Evolutionary conservation across 2,113 vertebrate genomes (phyloP), one percentile per base, ranked within the genome.

Genomic region (Motacilla tschutschensis): DNA sequence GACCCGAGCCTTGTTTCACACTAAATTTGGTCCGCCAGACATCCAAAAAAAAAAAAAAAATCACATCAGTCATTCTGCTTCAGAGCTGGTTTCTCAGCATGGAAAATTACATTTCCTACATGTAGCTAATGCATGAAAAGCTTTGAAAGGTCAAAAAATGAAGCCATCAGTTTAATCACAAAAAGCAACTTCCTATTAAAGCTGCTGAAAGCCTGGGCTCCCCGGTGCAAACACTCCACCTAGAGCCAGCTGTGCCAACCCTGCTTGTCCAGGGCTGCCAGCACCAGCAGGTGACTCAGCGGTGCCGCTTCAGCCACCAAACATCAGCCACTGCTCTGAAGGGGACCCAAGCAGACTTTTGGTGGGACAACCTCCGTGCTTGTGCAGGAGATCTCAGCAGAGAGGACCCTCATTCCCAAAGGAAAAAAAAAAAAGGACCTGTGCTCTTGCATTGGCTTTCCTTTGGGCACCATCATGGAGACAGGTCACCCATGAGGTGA

Each of bases 111-210:
- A 67, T 63, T 90, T 83, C 35, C 74, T 89, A 58, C 53, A 54
- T 9, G 62, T 17, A 83, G 46, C 38, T 75, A 89, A 85, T 4
- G 3, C 62, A 75, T 25, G 26, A 67, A 80, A 83, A 90, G 70
- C 80, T 91, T 87, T n/a, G 65, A 85, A 80, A 91, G 80, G 78
- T 81, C 86, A 92, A 82, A 70, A 83, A 85, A 85, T 36, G 43
- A 91, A 93, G 66, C 70, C 54, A 86, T 72, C 83, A 72, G 46
- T 88, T 85, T 64, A 81, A 81, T 88, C 50, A 67, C 38, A 60
- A 74, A 53, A 89, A 63, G 28, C 40, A 67, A 83, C 53, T 59
- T 75, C 54, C 55, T 71, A 60, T 25, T 71, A 31, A 33, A 80
- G 77, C 41, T 65, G n/a, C n/a, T 25, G 51, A 53, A 51, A 72